Conservation (phyloP, 2,797 vertebrate species). For the Synanceia verrucosa region DNA sequence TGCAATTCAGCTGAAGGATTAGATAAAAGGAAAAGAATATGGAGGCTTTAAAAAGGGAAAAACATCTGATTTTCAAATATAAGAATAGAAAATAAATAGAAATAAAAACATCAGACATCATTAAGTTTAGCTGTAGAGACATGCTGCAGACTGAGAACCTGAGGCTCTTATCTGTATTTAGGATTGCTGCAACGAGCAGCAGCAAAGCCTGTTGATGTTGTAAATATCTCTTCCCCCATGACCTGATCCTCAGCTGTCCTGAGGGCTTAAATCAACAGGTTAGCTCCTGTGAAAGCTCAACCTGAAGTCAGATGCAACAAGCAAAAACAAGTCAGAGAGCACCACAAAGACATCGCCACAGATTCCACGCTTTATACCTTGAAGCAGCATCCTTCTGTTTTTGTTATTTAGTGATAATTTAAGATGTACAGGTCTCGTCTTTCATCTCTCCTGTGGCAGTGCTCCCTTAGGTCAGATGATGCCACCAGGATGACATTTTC, state of each 20-base stretch:
- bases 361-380: not conserved
- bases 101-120: not conserved
- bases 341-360: not conserved
- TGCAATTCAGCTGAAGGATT: not conserved
- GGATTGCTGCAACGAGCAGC: slow-evolving; percentile 3
- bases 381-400: not conserved
- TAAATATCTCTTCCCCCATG: slow-evolving; percentile 11
- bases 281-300: not conserved
- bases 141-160: no score
- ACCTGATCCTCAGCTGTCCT: slow-evolving; percentile 9
- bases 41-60: no score
- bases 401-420: not conserved
- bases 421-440: not conserved
- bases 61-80: no score
- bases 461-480: not conserved
- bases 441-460: not conserved
- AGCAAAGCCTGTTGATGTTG: not conserved
- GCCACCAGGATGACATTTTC: not conserved
- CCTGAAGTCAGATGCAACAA: not conserved
- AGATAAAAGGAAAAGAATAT: not conserved
- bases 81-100: no score
- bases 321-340: not conserved
- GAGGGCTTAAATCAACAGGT: slow-evolving; percentile 28
- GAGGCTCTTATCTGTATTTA: not conserved
- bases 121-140: not conserved